Percentiles rank a stretch among this genome's conserved stretches.
phyloP scores from a whole-genome alignment of 2,888 invertebrate species.

The Schizotus pectinicornis region DNA sequence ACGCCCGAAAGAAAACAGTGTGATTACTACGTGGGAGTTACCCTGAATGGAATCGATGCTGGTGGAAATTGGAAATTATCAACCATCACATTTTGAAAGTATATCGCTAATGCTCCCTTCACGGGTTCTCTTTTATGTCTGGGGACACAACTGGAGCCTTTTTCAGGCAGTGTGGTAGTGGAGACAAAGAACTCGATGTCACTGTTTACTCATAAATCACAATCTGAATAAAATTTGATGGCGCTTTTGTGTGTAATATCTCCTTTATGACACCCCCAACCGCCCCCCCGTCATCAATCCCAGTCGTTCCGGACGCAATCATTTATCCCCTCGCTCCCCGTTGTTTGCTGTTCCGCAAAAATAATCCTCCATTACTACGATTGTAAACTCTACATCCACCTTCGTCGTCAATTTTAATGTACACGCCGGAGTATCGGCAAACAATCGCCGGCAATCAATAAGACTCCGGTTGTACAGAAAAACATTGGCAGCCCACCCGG shows the following conservation, averaged over 20 bases:
- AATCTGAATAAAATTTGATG: constrained; percentile 38
- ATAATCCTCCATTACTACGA: constrained; percentile 47
- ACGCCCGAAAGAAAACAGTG: too few relatives aligned
- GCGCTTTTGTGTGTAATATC: constrained; percentile 38
- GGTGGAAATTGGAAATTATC: too few relatives aligned
- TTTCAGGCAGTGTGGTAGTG: background rate
- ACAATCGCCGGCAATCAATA: constrained; percentile 20
- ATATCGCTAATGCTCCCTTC: too few relatives aligned
- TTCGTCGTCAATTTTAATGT: constrained; percentile 23
- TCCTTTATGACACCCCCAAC: constrained; percentile 37
- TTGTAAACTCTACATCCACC: constrained; percentile 37
- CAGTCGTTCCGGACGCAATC: constrained; percentile 46
- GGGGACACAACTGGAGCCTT: background rate
- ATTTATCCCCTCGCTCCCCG: constrained; percentile 42
- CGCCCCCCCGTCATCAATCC: constrained; percentile 43
- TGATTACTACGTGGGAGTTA: too few relatives aligned
- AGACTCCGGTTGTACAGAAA: background rate
- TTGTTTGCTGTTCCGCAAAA: constrained; percentile 44
- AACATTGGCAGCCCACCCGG: too few relatives aligned
- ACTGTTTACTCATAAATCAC: constrained; percentile 36
- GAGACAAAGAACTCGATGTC: constrained; percentile 26
- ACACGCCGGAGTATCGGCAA: constrained; percentile 2
- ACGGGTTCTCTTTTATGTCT: too few relatives aligned
- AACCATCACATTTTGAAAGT: too few relatives aligned
- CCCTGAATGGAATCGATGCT: too few relatives aligned